Percentiles rank a stretch among this genome's conserved stretches.
These are phyloP conservation scores for Reticulitermes lucifugus DNA, from an alignment of 2,888 invertebrate genomes.

Conservation along the genomic window DNA sequence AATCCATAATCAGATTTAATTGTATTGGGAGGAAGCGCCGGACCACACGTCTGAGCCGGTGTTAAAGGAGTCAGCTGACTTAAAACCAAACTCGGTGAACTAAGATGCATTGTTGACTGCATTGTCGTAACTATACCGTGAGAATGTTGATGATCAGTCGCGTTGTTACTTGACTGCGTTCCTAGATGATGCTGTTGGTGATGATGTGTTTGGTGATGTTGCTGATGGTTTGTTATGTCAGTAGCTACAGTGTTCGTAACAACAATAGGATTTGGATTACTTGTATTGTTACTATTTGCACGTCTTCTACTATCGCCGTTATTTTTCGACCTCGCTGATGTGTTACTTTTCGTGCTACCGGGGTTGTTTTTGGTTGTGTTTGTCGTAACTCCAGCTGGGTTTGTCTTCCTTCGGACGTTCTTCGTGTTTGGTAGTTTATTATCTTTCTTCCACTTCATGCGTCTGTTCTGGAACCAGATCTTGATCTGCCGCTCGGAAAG, in stretches of 20 bases:
- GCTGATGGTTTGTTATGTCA: constrained; percentile 29
- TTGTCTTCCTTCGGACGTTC: constrained; percentile 82
- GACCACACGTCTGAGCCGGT: constrained; percentile 60
- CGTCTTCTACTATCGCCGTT: constrained; percentile 68
- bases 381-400: constrained; percentile 77
- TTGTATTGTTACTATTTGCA: constrained; percentile 38
- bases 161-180: constrained; percentile 63
- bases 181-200: constrained; percentile 31
- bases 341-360: constrained; percentile 69
- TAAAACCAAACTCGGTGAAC: constrained; percentile 57
- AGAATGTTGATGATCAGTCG: neutral
- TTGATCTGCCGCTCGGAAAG: constrained; percentile 92
- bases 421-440: constrained; percentile 90
- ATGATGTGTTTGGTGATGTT: constrained; percentile 34
- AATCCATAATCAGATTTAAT: constrained; percentile 91
- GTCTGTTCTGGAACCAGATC: constrained; percentile 88
- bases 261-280: neutral
- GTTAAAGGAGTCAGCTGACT: constrained; percentile 70
- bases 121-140: constrained; percentile 15
- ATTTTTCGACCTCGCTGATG: constrained; percentile 62
- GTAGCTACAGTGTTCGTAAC: constrained; percentile 20
- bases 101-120: constrained; percentile 31
- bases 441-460: constrained; percentile 90
- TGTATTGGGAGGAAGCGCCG: constrained; percentile 66
- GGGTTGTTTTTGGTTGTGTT: constrained; percentile 65